Base-by-base conservation (phyloP, 2,113 vertebrate species). In the Lamprotornis superbus region DNA sequence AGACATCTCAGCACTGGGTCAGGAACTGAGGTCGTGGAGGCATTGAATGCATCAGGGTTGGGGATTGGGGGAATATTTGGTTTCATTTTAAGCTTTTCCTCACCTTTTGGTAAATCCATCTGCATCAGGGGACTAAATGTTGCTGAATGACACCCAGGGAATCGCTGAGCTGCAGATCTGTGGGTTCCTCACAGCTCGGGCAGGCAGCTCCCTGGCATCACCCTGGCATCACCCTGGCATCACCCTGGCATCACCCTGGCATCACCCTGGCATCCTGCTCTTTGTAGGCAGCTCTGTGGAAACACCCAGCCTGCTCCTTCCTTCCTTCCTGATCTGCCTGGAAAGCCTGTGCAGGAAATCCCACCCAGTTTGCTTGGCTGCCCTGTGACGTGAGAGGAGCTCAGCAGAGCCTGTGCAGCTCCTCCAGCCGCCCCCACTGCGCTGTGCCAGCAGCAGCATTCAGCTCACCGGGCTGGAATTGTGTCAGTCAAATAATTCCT, bases 401-500 rank as follows among this genome's bases (percentile, higher is more conserved):
- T 47, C 28, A n/a, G 46, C 56, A 40, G 60, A 80, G 40, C 12
- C 39, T 4, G 0, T 4, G n/a, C 23, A 6, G 2, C 55, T 22
- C 39, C 50, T 33, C 20, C 69, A n/a, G 37, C 7, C 40, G 4
- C 27, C 37, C 35, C n/a, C 67, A 5, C 40, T 3, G 4, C n/a
- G 0, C 59, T 2, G 8, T 55, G 31, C 15, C 44, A 37, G 50
- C 11, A 6, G 78, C 91, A n/a, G 5, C 33, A 12, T 14, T 15
- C 37, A 9, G 46, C 30, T n/a, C 50, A 22, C 0, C 0, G 18
- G 33, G 61, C 39, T 68, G 35, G 25, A 61, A 53, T 12, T 11
- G 5, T 16, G 22, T 5, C 46, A 9, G 0, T 42, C 5, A 15
- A 3, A 13, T 37, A 10, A 19, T 2, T 1, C 44, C 35, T 11